Evolutionary conservation across 2,888 invertebrate genomes (phyloP).

Genomic region (Sesamia inferens): DNA sequence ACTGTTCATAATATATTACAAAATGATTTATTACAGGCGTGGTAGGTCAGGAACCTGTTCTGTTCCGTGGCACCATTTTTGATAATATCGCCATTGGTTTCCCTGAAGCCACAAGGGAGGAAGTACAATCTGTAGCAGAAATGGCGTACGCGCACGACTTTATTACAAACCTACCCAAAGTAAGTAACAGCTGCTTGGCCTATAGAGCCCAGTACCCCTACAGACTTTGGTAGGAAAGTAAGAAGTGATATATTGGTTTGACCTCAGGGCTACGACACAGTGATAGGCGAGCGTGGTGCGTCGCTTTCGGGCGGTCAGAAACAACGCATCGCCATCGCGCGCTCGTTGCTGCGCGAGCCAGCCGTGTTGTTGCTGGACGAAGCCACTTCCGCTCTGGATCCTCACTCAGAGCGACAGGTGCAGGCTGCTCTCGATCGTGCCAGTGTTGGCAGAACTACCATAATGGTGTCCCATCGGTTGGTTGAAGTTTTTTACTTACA

Average conservation of each 20-base stretch:
- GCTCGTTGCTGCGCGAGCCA: slow-evolving; percentile 94
- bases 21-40: slow-evolving; percentile 86
- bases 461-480: slow-evolving; percentile 92
- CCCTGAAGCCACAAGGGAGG: slow-evolving; percentile 91
- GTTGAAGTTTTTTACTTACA: background rate
- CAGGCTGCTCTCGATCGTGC: slow-evolving; percentile 94
- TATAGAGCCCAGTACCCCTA: no score
- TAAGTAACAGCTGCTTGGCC: slow-evolving; percentile 75
- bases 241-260: background rate
- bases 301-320: slow-evolving; percentile 96
- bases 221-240: background rate
- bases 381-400: slow-evolving; percentile 95
- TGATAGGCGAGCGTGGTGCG: slow-evolving; percentile 95
- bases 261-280: slow-evolving; percentile 92
- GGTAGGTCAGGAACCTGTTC: slow-evolving; percentile 96
- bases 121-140: slow-evolving; percentile 92
- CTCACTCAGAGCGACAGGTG: slow-evolving; percentile 94
- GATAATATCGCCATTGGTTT: slow-evolving; percentile 93
- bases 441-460: slow-evolving; percentile 93
- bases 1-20: background rate
- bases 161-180: slow-evolving; percentile 92
- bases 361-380: slow-evolving; percentile 94
- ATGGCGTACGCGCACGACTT: slow-evolving; percentile 94
- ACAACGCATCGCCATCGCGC: slow-evolving; percentile 95
- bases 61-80: slow-evolving; percentile 95